These are phyloP conservation scores for Meghimatium bilineatum DNA, from an alignment of 2,888 invertebrate genomes.

Conservation along the genomic window DNA sequence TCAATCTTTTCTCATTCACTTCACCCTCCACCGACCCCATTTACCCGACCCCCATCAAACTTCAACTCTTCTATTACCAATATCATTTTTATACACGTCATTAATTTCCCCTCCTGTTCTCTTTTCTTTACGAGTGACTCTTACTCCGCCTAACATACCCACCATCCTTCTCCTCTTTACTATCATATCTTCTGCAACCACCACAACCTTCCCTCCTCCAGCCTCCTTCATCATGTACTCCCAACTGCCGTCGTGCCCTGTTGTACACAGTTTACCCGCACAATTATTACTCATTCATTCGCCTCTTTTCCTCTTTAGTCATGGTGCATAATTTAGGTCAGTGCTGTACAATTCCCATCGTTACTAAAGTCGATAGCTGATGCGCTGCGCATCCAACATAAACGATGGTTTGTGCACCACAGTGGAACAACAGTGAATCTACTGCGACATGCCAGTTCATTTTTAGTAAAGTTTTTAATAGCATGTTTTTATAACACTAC, in stretches of 20 bases:
- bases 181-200: background rate
- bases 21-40: background rate
- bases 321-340: conserved; percentile 28
- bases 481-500: too few relatives aligned
- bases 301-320: conserved; percentile 16
- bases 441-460: background rate
- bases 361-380: conserved; percentile 31
- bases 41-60: background rate
- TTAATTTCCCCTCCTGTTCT: background rate
- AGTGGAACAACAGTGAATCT: background rate
- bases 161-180: background rate
- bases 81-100: background rate
- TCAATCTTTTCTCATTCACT: background rate
- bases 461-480: background rate
- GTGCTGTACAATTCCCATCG: conserved; percentile 9
- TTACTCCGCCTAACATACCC: background rate
- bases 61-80: background rate
- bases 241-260: conserved; percentile 8
- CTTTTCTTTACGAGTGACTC: background rate
- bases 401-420: conserved; percentile 2
- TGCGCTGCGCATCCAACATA: conserved; percentile 25
- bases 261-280: conserved; percentile 8
- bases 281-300: conserved; percentile 20
- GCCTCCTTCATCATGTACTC: background rate
- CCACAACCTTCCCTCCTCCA: background rate